A percentile compares a stretch with the other conserved stretches of the same genome.
Conservation (phyloP, 2,113 vertebrate species). For the Quiscalus mexicanus region DNA sequence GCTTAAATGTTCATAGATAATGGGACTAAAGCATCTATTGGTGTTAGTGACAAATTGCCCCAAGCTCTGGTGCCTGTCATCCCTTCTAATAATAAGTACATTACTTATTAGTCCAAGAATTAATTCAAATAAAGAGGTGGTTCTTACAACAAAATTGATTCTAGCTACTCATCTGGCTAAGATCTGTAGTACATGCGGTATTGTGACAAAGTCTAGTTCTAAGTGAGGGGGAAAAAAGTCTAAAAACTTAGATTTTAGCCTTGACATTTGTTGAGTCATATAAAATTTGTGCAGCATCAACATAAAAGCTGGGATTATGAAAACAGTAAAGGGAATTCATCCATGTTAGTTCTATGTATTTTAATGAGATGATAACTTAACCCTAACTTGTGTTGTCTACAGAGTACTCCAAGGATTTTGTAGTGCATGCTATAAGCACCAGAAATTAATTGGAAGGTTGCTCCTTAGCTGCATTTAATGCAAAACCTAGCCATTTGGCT, state of each 20-base stretch:
- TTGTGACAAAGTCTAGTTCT: background rate
- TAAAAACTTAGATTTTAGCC: background rate
- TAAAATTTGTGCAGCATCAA: background rate
- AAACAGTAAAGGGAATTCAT: background rate
- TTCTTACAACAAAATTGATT: background rate
- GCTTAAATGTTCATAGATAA: background rate
- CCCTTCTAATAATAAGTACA: background rate
- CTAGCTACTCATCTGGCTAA: background rate
- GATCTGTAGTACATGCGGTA: background rate
- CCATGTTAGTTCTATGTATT: background rate
- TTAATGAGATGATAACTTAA: background rate
- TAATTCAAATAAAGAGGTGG: background rate
- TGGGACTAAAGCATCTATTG: background rate
- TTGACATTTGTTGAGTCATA: background rate
- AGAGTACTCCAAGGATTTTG: background rate
- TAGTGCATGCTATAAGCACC: background rate
- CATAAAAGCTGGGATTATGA: background rate
- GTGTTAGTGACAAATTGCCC: background rate
- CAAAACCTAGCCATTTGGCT: background rate
- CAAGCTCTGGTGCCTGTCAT: background rate
- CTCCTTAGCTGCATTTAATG: background rate
- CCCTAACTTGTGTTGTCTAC: background rate
- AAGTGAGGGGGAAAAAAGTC: background rate
- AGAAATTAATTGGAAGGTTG: background rate
- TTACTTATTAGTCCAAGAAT: background rate